Evolutionary conservation across 1,140 invertebrate species (phyloP).

Genomic region (Sitodiplosis mosellana): DNA sequence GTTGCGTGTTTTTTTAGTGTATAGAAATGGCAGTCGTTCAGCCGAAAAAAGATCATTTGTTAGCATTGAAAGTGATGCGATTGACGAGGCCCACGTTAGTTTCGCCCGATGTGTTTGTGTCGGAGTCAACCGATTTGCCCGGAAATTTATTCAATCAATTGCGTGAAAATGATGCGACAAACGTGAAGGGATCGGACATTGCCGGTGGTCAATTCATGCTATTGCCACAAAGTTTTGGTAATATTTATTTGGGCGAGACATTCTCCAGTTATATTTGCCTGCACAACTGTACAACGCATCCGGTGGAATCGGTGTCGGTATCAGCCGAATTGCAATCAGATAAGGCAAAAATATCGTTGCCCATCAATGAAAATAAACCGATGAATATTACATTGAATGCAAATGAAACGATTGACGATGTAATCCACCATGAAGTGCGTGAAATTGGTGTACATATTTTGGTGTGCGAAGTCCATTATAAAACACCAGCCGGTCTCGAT

Average conservation of each 20-base stretch:
- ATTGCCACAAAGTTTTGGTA: conserved; percentile 88
- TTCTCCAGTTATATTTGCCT: conserved; percentile 96
- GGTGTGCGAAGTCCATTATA: conserved; percentile 90
- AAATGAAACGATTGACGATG: conserved; percentile 79
- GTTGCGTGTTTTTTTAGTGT: no score
- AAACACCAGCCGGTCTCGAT: conserved; percentile 44
- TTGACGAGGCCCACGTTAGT: conserved; percentile 73
- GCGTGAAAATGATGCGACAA: conserved; percentile 55
- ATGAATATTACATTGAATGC: conserved; percentile 48
- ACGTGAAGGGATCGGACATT: conserved; percentile 57
- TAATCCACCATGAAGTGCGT: conserved; percentile 96
- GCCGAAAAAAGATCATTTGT: conserved; percentile 1
- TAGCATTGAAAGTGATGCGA: conserved; percentile 53
- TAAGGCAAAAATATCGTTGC: conserved; percentile 62
- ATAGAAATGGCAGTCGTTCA: not conserved
- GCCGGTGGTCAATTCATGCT: conserved; percentile 75
- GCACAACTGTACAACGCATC: conserved; percentile 78
- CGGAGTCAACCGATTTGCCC: conserved; percentile 68
- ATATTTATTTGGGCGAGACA: conserved; percentile 73
- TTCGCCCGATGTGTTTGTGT: conserved; percentile 56
- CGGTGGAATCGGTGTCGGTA: conserved; percentile 61
- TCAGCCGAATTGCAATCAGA: conserved; percentile 81
- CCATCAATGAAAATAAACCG: conserved; percentile 36
- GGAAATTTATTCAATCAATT: conserved; percentile 58
- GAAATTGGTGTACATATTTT: conserved; percentile 95